Conservation (phyloP, 2,797 vertebrate species). For the Leucoraja ocellata region DNA sequence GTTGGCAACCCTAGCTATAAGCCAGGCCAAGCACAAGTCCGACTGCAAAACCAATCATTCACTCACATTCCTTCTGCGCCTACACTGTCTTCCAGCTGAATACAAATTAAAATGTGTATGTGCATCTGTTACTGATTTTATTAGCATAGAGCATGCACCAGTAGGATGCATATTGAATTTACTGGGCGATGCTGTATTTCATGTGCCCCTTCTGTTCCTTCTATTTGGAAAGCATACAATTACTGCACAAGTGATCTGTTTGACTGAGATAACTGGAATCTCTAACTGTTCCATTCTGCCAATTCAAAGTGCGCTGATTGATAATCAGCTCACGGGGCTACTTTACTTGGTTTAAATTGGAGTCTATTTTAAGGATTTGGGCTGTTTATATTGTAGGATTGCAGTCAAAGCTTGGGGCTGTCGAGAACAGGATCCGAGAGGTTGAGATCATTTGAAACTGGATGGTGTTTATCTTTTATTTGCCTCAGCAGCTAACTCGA, state of each 20-base stretch:
- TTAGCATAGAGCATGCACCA: neutral
- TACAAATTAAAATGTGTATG: neutral
- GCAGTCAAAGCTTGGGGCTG: slow-evolving; percentile 22
- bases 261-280: slow-evolving; percentile 18
- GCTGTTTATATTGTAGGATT: slow-evolving; percentile 1
- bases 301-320: slow-evolving; percentile 11
- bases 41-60: neutral
- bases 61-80: too few species aligned
- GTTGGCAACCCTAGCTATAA: too few species aligned
- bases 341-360: slow-evolving; percentile 3
- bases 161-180: neutral
- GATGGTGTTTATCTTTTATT: neutral
- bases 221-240: neutral
- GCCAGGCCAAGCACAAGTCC: neutral
- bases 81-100: neutral
- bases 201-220: neutral
- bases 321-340: neutral
- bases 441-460: neutral
- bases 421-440: neutral
- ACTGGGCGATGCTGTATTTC: neutral
- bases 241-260: neutral
- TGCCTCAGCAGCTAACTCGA: neutral
- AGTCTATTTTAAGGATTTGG: neutral
- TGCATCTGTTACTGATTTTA: neutral
- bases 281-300: neutral